phyloP scores from a whole-genome alignment of 2,113 vertebrate genomes.

The Rhea americana region DNA sequence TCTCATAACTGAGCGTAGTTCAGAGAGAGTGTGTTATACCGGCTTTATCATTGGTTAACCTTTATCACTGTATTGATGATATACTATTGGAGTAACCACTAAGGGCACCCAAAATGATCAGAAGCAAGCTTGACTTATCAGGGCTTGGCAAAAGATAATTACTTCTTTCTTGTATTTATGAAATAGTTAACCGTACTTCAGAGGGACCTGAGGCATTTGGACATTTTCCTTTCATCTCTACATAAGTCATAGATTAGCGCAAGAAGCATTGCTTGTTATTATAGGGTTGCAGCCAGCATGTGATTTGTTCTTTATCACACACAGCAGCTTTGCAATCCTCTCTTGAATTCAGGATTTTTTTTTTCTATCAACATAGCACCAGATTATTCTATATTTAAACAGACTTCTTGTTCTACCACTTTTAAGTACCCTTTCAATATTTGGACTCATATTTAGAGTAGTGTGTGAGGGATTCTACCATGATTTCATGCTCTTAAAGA shows the following conservation, averaged over 20 bases:
- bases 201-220: neutral
- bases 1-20: neutral
- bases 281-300: neutral
- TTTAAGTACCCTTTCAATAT: slow-evolving; percentile 21
- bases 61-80: neutral
- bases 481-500: slow-evolving; percentile 32
- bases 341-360: neutral
- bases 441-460: slow-evolving; percentile 33
- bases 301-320: neutral
- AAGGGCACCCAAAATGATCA: neutral
- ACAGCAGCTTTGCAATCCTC: neutral
- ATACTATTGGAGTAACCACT: neutral
- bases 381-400: slow-evolving; percentile 47
- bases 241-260: neutral
- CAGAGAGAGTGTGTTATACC: neutral
- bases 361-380: neutral
- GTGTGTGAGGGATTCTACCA: slow-evolving; percentile 2
- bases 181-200: neutral
- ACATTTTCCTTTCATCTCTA: neutral
- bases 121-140: neutral
- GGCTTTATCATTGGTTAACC: neutral
- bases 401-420: slow-evolving; percentile 29
- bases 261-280: neutral
- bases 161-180: neutral
- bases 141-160: neutral